Evolutionary conservation across 1,140 invertebrate species (phyloP).

Genomic region (Diabrotica virgifera): DNA sequence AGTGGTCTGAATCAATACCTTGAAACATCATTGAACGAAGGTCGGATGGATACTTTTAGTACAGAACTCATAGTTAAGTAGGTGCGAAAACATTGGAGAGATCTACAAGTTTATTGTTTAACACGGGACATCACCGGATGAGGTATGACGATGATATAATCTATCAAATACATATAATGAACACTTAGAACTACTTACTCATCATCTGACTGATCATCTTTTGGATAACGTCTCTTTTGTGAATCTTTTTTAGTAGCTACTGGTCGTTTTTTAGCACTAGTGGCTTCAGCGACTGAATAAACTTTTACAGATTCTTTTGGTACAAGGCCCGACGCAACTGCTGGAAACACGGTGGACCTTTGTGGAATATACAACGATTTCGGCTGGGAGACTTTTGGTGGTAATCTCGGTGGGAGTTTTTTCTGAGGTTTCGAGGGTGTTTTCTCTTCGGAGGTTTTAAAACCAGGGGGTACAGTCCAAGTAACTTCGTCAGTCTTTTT

Average conservation of each 20-base stretch:
- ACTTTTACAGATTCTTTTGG: slow-evolving; percentile 18
- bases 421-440: slow-evolving; percentile 19
- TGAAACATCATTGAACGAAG: too few species aligned
- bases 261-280: not conserved
- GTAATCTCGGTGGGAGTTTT: not conserved
- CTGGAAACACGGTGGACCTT: slow-evolving; percentile 27
- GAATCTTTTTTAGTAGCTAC: slow-evolving; percentile 1
- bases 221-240: slow-evolving; percentile 16
- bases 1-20: too few species aligned
- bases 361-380: slow-evolving; percentile 9
- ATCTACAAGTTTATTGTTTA: too few species aligned
- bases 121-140: too few species aligned
- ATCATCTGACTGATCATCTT: slow-evolving; percentile 50
- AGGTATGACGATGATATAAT: too few species aligned
- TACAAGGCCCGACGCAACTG: slow-evolving; percentile 8
- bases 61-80: too few species aligned
- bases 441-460: slow-evolving; percentile 33
- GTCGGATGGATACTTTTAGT: too few species aligned
- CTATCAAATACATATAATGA: slow-evolving; percentile 12
- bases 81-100: too few species aligned
- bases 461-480: slow-evolving; percentile 66
- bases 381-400: not conserved
- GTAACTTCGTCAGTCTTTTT: slow-evolving; percentile 67
- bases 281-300: slow-evolving; percentile 28
- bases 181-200: slow-evolving; percentile 48